Evolutionary conservation across 2,888 invertebrate genomes (phyloP).

Genomic region (Diaprepes abbreviatus): DNA sequence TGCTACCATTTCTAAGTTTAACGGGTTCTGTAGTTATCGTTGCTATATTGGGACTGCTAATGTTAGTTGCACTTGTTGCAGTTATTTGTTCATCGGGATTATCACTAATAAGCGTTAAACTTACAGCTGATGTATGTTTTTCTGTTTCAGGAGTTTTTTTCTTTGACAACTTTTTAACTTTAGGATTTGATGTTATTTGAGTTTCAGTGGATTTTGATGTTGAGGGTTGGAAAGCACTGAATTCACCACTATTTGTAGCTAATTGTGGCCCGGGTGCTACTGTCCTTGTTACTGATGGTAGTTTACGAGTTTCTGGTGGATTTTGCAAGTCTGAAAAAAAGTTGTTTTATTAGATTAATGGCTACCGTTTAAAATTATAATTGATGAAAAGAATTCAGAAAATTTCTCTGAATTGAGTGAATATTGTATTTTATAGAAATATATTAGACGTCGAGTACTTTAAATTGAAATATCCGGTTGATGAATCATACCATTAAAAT

Average conservation of each 20-base stretch:
- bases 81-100: not conserved
- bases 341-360: too few relatives aligned
- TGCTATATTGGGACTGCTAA: not conserved
- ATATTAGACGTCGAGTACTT: too few relatives aligned
- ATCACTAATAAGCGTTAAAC: not conserved
- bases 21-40: not conserved
- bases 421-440: too few relatives aligned
- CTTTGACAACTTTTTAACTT: conserved; percentile 31
- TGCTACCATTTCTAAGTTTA: not conserved
- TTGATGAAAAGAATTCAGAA: too few relatives aligned
- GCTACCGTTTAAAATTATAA: too few relatives aligned
- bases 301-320: conserved; percentile 3
- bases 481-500: too few relatives aligned
- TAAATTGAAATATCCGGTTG: too few relatives aligned
- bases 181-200: conserved; percentile 29
- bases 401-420: too few relatives aligned
- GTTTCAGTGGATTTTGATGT: conserved; percentile 12
- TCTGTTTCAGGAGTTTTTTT: conserved; percentile 18
- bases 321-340: conserved; percentile 29
- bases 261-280: conserved; percentile 3
- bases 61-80: not conserved
- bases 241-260: not conserved
- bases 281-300: conserved; percentile 15
- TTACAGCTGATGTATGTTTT: not conserved
- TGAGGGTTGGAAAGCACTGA: not conserved